Base-by-base conservation (phyloP, 2,113 vertebrate species). In the Dolichallabes microphthalmus region DNA sequence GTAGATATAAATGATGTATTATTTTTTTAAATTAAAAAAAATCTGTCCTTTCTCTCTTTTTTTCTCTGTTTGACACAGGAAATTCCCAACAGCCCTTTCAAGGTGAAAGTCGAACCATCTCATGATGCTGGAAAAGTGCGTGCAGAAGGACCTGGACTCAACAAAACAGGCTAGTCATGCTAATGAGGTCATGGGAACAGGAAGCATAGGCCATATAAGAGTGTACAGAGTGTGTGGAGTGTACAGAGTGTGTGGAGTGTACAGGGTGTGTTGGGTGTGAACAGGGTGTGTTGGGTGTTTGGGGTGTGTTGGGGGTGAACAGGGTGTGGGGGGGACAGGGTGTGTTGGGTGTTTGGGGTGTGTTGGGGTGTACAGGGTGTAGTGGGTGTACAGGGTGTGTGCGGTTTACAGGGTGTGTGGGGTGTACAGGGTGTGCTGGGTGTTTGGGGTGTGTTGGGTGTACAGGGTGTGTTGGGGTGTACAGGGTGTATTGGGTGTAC, bases 41-140 rank as follows among this genome's bases (percentile, higher is more conserved):
- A 25, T 63, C 25, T 63, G 61, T 60, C 1, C 15, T 60, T 20
- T 60, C 19, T 35, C 1, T 32, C 25, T 86, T 3, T 61, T 14
- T 86, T 27, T n/a, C n/a, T n/a, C n/a, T n/a, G n/a, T n/a, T n/a
- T n/a, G 1, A 81, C 84, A 79, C 80, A 98, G 97, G 97, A 98
- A 93, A 98, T 98, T 87, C 96, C 96, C 0, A 92, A 91, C 90
- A 98, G 97, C 90, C 97, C 97, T 4, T 98, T 98, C 92, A 96
- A 96, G 91, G 96, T 98, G 87, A 97, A 97, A 88, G 97, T 99
- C 80, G 97, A 97, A 69, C 97, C 97, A 0, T 98, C 97, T 63
- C 97, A 97, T 0, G 97, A 98, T 0, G 96, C 97, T 66, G 95
- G 90, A 87, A 98, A 97, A 87, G 97, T 98, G 91, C 95, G 94